Percentiles rank a stretch among this genome's conserved stretches.
phyloP scores from a whole-genome alignment of 2,888 invertebrate species.

The Rhamnusium bicolor region DNA sequence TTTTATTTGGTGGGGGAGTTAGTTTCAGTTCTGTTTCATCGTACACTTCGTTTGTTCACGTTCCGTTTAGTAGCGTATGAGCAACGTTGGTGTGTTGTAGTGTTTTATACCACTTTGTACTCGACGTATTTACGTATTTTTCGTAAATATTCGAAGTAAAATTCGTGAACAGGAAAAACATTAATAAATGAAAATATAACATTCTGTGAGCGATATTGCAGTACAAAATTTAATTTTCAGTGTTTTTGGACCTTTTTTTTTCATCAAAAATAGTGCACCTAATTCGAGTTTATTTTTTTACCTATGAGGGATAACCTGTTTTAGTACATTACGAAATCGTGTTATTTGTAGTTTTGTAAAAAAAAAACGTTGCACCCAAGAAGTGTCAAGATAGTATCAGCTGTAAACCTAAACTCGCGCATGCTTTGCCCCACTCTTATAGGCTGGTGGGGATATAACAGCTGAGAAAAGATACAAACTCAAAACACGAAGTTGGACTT shows the following conservation, averaged over 20 bases:
- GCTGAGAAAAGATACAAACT: constrained; percentile 70
- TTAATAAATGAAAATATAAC: background rate
- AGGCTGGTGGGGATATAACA: constrained; percentile 64
- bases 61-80: constrained; percentile 15
- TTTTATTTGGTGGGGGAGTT: background rate
- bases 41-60: background rate
- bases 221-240: too few species aligned
- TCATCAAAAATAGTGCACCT: background rate
- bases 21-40: background rate
- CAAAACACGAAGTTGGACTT: constrained; percentile 72
- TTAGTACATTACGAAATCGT: background rate
- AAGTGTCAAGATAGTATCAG: constrained; percentile 62
- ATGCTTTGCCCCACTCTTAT: constrained; percentile 60
- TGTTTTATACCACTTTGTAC: background rate
- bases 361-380: constrained; percentile 41
- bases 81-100: background rate
- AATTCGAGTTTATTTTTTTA: background rate
- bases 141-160: background rate
- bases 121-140: background rate
- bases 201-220: too few species aligned
- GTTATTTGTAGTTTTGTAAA: background rate
- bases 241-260: background rate
- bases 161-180: background rate
- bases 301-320: background rate
- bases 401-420: constrained; percentile 62